Evolutionary conservation across 1,140 invertebrate species (phyloP), one percentile per base, ranked within the genome.

Genomic region (Lineus longissimus): DNA sequence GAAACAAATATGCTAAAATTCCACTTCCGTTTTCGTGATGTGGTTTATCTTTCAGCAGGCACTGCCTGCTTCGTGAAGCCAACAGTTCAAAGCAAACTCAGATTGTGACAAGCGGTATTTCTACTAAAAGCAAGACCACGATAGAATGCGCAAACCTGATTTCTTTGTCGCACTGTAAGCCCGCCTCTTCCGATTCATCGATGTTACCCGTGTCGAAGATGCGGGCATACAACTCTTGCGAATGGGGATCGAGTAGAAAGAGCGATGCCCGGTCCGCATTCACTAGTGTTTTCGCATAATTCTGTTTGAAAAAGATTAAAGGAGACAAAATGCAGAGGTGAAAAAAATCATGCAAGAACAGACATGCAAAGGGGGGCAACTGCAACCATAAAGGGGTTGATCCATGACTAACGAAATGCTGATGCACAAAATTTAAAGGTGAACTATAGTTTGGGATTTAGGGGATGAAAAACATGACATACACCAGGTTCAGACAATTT

Each of bases 191-290:
- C 64, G 57, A 62, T 29, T 66, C 56, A 0, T 59, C 62, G 9
- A 15, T 47, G 47, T 36, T 64, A 31, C 70, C 78, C 13, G 75
- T 78, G 75, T 93, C 90, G 78, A 93, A 93, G 40, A 93, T 90
- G 41, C 89, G 85, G 1, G 91, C 90, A 70, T 91, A 92, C 13
- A 93, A 81, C 77, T 93, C 89, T 62, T 86, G 85, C 58, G 85
- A 88, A 65, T 86, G 86, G 25, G 83, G 83, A 77, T 92, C 90
- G 0, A 91, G 83, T 1, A 92, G 82, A 75, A 92, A 92, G 19
- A 92, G 78, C 0, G 90, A 91, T 0, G 90, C 89, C 61, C 91
- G 77, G 76, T 94, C 91, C 0, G 91, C 91, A 70, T 89, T 87
- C 0, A 93, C 91, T 4, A 94, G 80, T 59, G 86, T 76, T 71